Conservation (phyloP, 2,888 invertebrate genomes). For the Acrobasis consociella region DNA sequence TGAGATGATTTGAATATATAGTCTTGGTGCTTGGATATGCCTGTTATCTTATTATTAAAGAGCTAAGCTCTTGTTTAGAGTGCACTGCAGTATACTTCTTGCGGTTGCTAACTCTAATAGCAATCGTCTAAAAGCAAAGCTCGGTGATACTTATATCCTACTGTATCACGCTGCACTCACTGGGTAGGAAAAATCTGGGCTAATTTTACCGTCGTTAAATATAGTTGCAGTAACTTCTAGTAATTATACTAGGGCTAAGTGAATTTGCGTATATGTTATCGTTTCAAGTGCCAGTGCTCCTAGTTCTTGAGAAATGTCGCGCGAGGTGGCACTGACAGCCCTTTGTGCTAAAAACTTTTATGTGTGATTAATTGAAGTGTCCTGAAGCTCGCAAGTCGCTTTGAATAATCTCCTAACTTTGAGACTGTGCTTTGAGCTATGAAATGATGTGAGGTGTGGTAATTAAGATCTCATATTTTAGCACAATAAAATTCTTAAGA, state of each 20-base stretch:
- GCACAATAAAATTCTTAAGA: no score
- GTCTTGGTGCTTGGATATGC: no score
- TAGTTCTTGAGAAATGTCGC: slow-evolving; percentile 11
- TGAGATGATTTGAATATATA: no score
- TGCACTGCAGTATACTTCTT: no score
- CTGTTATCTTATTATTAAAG: no score
- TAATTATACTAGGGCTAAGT: not conserved
- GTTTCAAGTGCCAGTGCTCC: slow-evolving; percentile 2
- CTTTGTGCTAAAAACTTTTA: slow-evolving; percentile 13
- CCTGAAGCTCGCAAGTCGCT: not conserved
- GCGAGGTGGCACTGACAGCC: slow-evolving; percentile 2
- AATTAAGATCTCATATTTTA: not conserved
- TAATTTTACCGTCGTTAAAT: no score
- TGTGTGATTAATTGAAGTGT: slow-evolving; percentile 18
- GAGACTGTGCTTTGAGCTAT: slow-evolving; percentile 1
- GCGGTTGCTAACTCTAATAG: no score
- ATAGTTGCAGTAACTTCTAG: not conserved
- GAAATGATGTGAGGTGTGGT: not conserved
- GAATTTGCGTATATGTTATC: not conserved
- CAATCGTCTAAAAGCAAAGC: no score
- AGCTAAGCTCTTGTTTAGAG: no score
- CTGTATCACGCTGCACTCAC: no score
- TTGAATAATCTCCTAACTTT: slow-evolving; percentile 11
- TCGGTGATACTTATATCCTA: no score
- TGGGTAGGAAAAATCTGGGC: no score